Conservation (phyloP, 1,140 invertebrate genomes). For the Galleria mellonella region DNA sequence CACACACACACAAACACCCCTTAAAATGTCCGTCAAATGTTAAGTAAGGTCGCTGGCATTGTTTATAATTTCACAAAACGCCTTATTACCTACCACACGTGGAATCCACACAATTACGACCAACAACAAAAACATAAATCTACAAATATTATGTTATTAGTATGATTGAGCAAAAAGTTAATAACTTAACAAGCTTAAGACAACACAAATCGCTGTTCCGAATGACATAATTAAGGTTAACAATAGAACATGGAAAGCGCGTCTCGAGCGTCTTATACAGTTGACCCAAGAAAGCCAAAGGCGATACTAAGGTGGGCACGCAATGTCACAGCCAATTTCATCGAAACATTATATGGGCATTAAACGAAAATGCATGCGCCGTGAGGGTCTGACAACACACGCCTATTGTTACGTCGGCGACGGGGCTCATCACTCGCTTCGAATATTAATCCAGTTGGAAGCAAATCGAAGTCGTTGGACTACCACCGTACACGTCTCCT, state of each 20-base stretch:
- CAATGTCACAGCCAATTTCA: conserved; percentile 54
- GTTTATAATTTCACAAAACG: conserved; percentile 13
- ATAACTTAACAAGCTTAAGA: conserved; percentile 8
- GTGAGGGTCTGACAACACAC: conserved; percentile 30
- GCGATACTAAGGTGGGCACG: conserved; percentile 49
- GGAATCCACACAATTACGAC: background rate
- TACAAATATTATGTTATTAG: background rate
- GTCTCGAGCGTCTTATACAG: conserved; percentile 9
- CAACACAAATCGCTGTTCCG: conserved; percentile 10
- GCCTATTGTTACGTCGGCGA: conserved; percentile 56
- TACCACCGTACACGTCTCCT: background rate
- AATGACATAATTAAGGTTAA: conserved; percentile 17
- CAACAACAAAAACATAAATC: conserved; percentile 3
- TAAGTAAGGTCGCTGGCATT: background rate
- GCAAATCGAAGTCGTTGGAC: conserved; percentile 26
- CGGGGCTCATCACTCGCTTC: conserved; percentile 41
- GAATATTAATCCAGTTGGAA: conserved; percentile 67
- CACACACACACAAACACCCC: conserved; percentile 6
- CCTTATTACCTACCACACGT: too few species aligned
- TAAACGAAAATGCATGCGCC: conserved; percentile 69
- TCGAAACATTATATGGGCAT: conserved; percentile 70
- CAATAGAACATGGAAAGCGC: conserved; percentile 3
- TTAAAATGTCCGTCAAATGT: too few species aligned
- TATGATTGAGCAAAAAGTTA: conserved; percentile 11
- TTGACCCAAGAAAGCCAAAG: conserved; percentile 39